Evolutionary conservation across 30 jellyfish, hydroid and myxozoan species (phyloP).

Genomic region (Aurelia sp.): DNA sequence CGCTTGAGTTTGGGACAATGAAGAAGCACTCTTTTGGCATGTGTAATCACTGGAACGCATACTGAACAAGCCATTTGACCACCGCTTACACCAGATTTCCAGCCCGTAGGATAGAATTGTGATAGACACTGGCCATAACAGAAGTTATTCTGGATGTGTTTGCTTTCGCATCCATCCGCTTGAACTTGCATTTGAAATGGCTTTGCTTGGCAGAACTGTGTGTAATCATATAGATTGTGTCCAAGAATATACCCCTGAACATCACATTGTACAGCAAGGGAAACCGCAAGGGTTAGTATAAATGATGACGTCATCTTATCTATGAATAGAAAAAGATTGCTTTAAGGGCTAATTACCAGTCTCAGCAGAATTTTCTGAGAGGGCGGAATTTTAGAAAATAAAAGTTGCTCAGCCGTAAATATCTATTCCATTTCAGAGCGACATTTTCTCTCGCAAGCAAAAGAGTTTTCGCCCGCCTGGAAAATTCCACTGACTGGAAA

Average conservation of each 20-base stretch:
- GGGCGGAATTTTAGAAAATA: too few species aligned
- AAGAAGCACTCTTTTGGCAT: conserved; percentile 30
- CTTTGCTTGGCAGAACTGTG: conserved; percentile 55
- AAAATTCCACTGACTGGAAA: too few species aligned
- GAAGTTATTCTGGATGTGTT: conserved; percentile 34
- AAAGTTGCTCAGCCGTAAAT: too few species aligned
- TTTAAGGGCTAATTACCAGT: too few species aligned
- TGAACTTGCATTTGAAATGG: conserved; percentile 45
- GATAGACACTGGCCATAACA: conserved; percentile 73
- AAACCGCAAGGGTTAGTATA: not conserved
- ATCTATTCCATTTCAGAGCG: too few species aligned
- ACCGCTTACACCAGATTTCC: conserved; percentile 8
- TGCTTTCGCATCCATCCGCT: conserved; percentile 45
- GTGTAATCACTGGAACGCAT: conserved; percentile 38
- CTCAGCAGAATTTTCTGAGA: too few species aligned
- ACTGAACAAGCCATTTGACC: conserved; percentile 38
- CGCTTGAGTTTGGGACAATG: conserved; percentile 31
- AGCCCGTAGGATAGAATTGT: conserved; percentile 47
- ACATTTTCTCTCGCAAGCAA: too few species aligned
- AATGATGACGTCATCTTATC: conserved; percentile 8
- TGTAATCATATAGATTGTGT: not conserved
- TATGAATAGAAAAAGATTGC: too few species aligned
- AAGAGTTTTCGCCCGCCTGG: too few species aligned
- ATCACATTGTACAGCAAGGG: not conserved
- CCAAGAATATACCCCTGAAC: not conserved